Evolutionary conservation across 23 tunicate species (phyloP).

Genomic region (Pegea sp.): DNA sequence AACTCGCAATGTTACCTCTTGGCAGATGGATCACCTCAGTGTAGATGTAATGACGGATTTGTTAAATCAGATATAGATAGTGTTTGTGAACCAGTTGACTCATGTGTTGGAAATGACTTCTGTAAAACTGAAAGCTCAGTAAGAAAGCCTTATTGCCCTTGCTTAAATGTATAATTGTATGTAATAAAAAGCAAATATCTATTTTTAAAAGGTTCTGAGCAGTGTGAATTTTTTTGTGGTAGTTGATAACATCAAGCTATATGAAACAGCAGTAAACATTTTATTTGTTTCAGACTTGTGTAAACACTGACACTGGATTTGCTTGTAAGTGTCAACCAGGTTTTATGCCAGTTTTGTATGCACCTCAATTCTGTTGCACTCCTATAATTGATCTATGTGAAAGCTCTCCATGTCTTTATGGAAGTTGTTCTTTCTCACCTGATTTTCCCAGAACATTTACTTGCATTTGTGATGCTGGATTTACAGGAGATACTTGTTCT

Average conservation of each 20-base stretch:
- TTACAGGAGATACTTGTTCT: neutral
- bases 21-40: neutral
- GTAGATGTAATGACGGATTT: constrained; percentile 8
- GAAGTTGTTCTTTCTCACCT: neutral
- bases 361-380: neutral
- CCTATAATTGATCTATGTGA: neutral
- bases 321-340: neutral
- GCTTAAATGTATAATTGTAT: too few relatives aligned
- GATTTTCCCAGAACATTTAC: neutral
- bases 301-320: neutral
- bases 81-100: neutral
- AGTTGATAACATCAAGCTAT: too few relatives aligned
- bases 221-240: too few relatives aligned
- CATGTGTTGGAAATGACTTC: neutral
- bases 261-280: too few relatives aligned
- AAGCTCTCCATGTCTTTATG: neutral
- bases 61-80: neutral
- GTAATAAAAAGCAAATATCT: too few relatives aligned
- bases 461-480: constrained; percentile 7
- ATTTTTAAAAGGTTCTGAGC: too few relatives aligned
- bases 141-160: too few relatives aligned
- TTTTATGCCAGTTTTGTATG: neutral
- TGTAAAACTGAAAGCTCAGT: neutral
- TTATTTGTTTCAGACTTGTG: neutral
- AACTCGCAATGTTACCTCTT: constrained; percentile 2